phyloP scores from a whole-genome alignment of 1,140 invertebrate species.

The Aradophagus sp. region DNA sequence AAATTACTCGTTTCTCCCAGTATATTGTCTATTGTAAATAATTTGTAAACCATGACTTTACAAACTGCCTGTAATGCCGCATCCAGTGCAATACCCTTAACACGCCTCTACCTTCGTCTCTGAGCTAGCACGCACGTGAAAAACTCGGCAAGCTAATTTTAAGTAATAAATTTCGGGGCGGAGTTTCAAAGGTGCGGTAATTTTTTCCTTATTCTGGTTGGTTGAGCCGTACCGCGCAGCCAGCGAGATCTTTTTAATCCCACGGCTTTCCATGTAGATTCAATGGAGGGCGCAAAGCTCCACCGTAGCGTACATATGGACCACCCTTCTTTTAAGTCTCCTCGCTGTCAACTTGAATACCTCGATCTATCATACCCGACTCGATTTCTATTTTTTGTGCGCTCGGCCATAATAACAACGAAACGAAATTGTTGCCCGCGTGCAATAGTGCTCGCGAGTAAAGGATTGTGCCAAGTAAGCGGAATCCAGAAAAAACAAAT shows the following conservation, averaged over 20 bases:
- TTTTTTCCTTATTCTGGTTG: conserved; percentile 69
- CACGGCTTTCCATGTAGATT: conserved; percentile 37
- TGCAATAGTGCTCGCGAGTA: too few species aligned
- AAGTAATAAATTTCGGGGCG: conserved; percentile 58
- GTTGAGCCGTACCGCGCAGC: conserved; percentile 60
- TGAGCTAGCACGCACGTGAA: conserved; percentile 1
- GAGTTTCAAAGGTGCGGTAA: conserved; percentile 56
- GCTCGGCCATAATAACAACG: conserved; percentile 9
- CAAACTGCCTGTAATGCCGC: too few species aligned
- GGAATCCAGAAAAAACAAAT: too few species aligned
- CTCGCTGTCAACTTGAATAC: conserved; percentile 64
- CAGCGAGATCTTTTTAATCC: conserved; percentile 50
- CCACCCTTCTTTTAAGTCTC: conserved; percentile 64
- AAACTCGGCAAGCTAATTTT: conserved; percentile 21
- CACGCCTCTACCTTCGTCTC: conserved; percentile 9
- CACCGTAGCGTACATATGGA: conserved; percentile 55
- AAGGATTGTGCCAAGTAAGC: too few species aligned
- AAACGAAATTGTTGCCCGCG: too few species aligned
- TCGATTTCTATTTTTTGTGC: conserved; percentile 67
- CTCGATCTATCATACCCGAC: conserved; percentile 72
- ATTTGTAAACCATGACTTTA: too few species aligned
- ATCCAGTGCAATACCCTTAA: too few species aligned
- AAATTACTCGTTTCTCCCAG: too few species aligned
- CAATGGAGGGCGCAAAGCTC: conserved; percentile 46
- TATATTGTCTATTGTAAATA: too few species aligned